Percentiles rank a stretch among this genome's conserved stretches.
These are phyloP conservation scores for Dorcus parallelipipedus DNA, from an alignment of 2,888 invertebrate genomes.

Conservation along the genomic window DNA sequence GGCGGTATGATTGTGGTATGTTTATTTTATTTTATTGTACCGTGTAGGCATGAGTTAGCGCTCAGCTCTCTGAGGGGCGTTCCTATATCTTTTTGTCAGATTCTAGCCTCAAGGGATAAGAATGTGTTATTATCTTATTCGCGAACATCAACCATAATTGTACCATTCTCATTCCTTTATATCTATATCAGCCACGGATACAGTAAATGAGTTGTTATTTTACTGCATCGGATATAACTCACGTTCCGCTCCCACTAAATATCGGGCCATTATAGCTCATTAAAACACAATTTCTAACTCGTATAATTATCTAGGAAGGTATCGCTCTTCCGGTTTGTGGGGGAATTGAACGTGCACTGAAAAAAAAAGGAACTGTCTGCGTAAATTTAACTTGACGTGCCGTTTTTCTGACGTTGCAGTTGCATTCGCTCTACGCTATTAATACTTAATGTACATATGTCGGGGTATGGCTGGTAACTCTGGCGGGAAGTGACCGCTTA, in stretches of 20 bases:
- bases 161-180: slow-evolving; percentile 13
- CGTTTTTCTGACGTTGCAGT: background rate
- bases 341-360: no score
- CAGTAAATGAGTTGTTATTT: background rate
- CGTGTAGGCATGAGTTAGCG: slow-evolving; percentile 19
- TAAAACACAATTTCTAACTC: slow-evolving; percentile 23
- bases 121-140: slow-evolving; percentile 31
- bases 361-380: no score
- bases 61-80: slow-evolving; percentile 24
- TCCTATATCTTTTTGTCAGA: slow-evolving; percentile 13
- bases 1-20: slow-evolving; percentile 28
- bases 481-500: slow-evolving; percentile 36
- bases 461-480: slow-evolving; percentile 10
- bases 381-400: no score
- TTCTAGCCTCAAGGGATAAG: slow-evolving; percentile 19
- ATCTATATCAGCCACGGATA: slow-evolving; percentile 14
- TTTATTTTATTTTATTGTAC: slow-evolving; percentile 30
- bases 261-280: slow-evolving; percentile 11
- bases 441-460: slow-evolving; percentile 11
- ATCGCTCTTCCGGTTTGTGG: background rate
- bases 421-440: background rate
- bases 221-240: background rate
- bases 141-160: slow-evolving; percentile 23
- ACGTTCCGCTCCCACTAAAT: slow-evolving; percentile 1
- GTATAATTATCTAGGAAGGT: slow-evolving; percentile 15